phyloP scores from a whole-genome alignment of 2,113 vertebrate genomes.

The Orthonyx spaldingii region DNA sequence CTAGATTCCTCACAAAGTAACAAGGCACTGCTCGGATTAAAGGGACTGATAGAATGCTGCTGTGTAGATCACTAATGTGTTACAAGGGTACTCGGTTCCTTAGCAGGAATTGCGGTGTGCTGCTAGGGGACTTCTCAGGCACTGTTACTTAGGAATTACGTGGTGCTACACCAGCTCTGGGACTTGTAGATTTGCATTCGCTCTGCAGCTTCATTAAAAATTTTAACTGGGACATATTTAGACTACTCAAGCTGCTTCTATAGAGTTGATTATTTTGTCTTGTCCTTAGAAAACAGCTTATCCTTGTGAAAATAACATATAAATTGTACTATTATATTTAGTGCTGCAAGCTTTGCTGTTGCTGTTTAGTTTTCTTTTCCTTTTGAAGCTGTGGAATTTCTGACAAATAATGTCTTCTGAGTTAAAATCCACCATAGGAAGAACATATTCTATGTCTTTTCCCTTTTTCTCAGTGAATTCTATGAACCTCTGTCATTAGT shows the following conservation, averaged over 20 bases:
- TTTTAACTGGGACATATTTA: conserved; percentile 66
- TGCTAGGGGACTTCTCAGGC: conserved; percentile 15
- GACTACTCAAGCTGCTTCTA: conserved; percentile 42
- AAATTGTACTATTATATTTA: conserved; percentile 56
- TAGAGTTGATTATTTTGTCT: conserved; percentile 54
- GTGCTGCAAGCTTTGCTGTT: conserved; percentile 33
- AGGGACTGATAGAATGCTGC: background rate
- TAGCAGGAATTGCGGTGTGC: background rate
- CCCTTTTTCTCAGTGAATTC: background rate
- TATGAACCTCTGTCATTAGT: background rate
- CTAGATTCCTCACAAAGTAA: background rate
- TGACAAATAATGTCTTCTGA: background rate
- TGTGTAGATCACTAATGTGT: background rate
- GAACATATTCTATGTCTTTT: background rate
- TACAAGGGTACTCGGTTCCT: background rate
- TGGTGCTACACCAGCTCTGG: conserved; percentile 42
- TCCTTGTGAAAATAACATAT: conserved; percentile 45
- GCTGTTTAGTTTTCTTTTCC: background rate
- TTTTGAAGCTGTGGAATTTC: background rate
- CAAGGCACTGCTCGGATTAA: background rate
- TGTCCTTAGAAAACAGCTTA: conserved; percentile 61
- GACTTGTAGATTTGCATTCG: conserved; percentile 60
- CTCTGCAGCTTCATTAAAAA: conserved; percentile 57
- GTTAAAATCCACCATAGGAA: background rate
- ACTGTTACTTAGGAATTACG: background rate